Conservation (phyloP, 1,140 invertebrate genomes). For the Diploscapter pachys region DNA sequence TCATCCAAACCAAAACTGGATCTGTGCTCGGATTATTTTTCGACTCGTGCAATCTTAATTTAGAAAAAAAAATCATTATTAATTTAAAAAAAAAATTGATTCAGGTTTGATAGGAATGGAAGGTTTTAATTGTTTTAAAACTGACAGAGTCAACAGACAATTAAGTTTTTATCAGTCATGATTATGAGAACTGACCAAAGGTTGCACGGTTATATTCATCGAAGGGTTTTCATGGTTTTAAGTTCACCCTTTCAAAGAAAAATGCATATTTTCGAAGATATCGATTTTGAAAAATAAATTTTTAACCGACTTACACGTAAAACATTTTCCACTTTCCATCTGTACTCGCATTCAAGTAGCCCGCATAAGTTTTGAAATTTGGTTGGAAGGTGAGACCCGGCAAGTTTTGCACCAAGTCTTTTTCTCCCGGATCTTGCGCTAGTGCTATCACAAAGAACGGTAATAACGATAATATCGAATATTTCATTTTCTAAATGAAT, state of each 20-base stretch:
- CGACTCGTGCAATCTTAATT: constrained; percentile 33
- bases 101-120: neutral
- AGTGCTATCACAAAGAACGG: neutral
- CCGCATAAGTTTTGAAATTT: constrained; percentile 46
- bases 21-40: constrained; percentile 29
- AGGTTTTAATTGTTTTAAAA: neutral
- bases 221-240: neutral
- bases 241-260: neutral
- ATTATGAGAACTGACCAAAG: neutral
- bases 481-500: too few species aligned
- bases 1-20: constrained; percentile 58
- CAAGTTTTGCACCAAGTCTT: constrained; percentile 41
- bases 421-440: constrained; percentile 24
- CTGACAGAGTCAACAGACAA: neutral
- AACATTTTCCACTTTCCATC: constrained; percentile 37
- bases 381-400: constrained; percentile 43
- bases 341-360: constrained; percentile 42
- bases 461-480: too few species aligned
- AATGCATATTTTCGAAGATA: neutral
- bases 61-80: neutral
- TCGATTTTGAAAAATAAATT: neutral
- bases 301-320: constrained; percentile 39
- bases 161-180: neutral
- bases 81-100: neutral
- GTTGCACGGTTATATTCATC: neutral